Evolutionary conservation across 2,113 vertebrate species (phyloP).

Genomic region (Saiga tatarica): DNA sequence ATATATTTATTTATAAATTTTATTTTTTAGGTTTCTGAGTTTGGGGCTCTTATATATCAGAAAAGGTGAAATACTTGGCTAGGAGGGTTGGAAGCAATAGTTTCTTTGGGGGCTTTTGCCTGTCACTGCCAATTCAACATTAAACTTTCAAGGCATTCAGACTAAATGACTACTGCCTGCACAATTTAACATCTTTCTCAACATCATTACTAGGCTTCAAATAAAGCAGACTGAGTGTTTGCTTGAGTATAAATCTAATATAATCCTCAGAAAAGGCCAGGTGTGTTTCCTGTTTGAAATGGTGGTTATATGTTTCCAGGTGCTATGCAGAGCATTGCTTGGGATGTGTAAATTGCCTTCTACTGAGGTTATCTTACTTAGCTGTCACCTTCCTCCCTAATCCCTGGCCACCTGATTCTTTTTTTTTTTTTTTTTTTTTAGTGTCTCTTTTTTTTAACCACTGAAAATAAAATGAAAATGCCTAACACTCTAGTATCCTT

Average conservation of each 20-base stretch:
- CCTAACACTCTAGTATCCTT: not conserved
- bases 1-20: not conserved
- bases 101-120: not conserved
- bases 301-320: not conserved
- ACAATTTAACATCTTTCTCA: not conserved
- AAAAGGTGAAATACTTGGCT: not conserved
- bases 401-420: not conserved
- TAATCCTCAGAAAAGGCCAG: not conserved
- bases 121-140: not conserved
- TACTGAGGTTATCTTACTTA: not conserved
- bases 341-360: not conserved
- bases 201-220: not conserved
- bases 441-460: not conserved
- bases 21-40: not conserved
- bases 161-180: not conserved
- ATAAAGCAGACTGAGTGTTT: not conserved
- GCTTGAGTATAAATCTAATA: not conserved
- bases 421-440: not conserved
- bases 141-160: not conserved
- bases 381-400: not conserved
- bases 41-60: not conserved
- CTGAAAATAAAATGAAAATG: not conserved
- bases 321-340: not conserved
- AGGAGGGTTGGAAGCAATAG: too few relatives aligned
- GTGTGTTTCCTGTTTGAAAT: not conserved